These are phyloP conservation scores for Heliothis subflexa DNA, from an alignment of 1,140 invertebrate species.

Conservation along the genomic window DNA sequence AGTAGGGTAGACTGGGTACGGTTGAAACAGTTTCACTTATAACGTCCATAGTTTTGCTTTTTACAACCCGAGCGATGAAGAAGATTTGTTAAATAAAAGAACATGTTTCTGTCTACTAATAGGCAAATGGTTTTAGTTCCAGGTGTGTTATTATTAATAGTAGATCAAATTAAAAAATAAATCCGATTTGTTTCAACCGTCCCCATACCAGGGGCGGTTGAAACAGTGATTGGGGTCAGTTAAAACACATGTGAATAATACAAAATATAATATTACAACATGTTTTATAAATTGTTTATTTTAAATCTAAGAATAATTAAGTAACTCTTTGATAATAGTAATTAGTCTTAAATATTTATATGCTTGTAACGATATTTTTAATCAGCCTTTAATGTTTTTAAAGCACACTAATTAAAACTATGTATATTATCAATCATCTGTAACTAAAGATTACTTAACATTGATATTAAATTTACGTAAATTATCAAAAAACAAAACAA, in stretches of 20 bases:
- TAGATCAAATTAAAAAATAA: conserved; percentile 40
- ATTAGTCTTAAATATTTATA: too few species aligned
- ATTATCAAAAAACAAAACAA: not conserved
- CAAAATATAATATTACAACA: conserved; percentile 15
- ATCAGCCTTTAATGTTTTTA: not conserved
- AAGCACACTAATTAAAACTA: not conserved
- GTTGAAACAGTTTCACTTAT: conserved; percentile 13
- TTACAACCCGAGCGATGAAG: not conserved
- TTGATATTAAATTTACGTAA: not conserved
- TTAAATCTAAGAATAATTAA: too few species aligned
- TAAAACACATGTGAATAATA: conserved; percentile 43
- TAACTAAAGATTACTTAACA: not conserved
- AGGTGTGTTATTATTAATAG: conserved; percentile 25
- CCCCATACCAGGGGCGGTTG: conserved; percentile 40
- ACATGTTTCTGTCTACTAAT: not conserved
- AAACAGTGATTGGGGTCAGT: conserved; percentile 45
- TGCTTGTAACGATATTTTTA: not conserved
- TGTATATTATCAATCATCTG: not conserved
- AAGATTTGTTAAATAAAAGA: conserved; percentile 16
- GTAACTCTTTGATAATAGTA: too few species aligned
- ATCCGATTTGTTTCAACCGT: conserved; percentile 42
- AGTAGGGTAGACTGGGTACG: conserved; percentile 41
- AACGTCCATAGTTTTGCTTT: not conserved
- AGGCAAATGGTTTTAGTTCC: conserved; percentile 9
- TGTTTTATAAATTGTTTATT: not conserved